Conservation (phyloP, 2,888 invertebrate genomes). For the Halictus ligatus region DNA sequence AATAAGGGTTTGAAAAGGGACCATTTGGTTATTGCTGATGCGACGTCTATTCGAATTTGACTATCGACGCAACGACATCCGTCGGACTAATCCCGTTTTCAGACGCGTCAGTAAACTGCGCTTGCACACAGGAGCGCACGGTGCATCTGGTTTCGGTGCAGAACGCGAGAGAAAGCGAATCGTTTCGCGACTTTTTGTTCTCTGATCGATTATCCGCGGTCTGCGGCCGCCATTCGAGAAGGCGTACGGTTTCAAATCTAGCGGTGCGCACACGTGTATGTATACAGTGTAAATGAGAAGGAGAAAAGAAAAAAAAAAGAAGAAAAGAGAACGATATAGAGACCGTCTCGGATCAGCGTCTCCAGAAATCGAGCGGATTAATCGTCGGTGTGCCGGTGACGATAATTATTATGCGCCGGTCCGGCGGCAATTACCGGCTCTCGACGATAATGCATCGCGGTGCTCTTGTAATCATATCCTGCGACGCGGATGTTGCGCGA, state of each 20-base stretch:
- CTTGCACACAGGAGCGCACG: not conserved
- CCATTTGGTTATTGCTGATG: too few species aligned
- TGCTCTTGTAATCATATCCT: constrained; percentile 45
- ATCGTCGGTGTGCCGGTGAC: constrained; percentile 31
- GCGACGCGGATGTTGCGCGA: constrained; percentile 49
- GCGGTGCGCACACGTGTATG: not conserved
- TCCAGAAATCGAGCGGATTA: constrained; percentile 36
- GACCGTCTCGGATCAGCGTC: constrained; percentile 26
- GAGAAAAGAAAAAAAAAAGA: too few species aligned
- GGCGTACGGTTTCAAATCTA: not conserved
- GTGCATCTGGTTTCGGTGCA: not conserved
- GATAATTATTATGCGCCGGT: constrained; percentile 48
- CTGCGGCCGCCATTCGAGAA: constrained; percentile 26
- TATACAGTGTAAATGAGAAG: not conserved
- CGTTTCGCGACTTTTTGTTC: constrained; percentile 6
- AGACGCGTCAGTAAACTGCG: not conserved
- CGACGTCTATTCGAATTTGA: too few species aligned
- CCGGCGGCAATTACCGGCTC: constrained; percentile 41
- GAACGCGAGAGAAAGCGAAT: constrained; percentile 24
- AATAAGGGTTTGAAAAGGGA: too few species aligned
- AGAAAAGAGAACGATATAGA: not conserved
- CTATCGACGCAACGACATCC: not conserved
- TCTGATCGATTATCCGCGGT: constrained; percentile 19
- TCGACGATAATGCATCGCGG: constrained; percentile 43
- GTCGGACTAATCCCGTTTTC: not conserved